phyloP scores from a whole-genome alignment of 2,888 invertebrate genomes.

The Syrista parreyssii region DNA sequence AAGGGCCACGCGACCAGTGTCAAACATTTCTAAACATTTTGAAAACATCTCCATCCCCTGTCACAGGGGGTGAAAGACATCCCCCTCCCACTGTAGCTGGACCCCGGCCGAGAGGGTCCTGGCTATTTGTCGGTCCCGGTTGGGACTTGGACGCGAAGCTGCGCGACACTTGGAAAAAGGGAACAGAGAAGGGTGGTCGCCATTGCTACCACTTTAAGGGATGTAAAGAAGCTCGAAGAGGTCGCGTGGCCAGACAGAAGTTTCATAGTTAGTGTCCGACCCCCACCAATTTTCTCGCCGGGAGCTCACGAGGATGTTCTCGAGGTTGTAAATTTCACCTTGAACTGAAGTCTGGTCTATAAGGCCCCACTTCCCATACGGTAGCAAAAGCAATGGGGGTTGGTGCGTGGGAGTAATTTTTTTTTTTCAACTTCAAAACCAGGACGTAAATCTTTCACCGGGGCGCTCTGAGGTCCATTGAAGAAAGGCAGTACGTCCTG shows the following conservation, averaged over 20 bases:
- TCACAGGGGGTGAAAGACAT: constrained; percentile 5
- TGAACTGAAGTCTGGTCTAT: not conserved
- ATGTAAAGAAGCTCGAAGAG: not conserved
- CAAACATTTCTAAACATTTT: constrained; percentile 55
- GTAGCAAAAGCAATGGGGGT: not conserved
- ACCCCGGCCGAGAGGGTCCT: not conserved
- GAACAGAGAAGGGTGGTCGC: not conserved
- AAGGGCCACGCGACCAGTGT: constrained; percentile 46
- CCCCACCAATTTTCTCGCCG: not conserved
- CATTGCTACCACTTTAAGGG: not conserved
- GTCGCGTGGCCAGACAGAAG: constrained; percentile 46
- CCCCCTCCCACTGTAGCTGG: not conserved
- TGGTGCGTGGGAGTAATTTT: not conserved
- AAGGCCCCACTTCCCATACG: not conserved
- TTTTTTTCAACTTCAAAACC: not conserved
- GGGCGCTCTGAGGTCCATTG: not conserved
- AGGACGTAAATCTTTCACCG: not conserved
- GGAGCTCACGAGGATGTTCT: not conserved
- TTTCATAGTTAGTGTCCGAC: not conserved
- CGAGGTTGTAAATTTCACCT: not conserved
- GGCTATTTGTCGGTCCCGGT: constrained; percentile 27
- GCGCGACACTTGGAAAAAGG: not conserved
- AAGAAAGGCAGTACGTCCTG: not conserved
- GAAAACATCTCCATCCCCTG: constrained; percentile 47
- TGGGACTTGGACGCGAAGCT: not conserved